A percentile compares a stretch with the other conserved stretches of the same genome.
phyloP scores from a whole-genome alignment of 1,140 invertebrate species.

The Berghia stephanieae region DNA sequence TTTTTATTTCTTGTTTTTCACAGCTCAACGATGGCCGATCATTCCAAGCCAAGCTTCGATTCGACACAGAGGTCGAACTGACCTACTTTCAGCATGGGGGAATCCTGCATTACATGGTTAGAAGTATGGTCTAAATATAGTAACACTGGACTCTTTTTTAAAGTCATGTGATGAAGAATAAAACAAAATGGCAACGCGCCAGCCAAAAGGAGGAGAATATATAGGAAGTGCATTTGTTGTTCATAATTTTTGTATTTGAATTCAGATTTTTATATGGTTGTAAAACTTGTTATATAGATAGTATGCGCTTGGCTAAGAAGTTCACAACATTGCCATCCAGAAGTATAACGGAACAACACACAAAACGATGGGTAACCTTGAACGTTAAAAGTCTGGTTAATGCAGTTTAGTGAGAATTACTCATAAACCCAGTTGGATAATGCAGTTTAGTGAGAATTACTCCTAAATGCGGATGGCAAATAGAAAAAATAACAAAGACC shows the following conservation, averaged over 20 bases:
- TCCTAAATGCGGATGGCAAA: too few relatives aligned
- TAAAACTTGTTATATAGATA: not conserved
- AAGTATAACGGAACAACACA: too few relatives aligned
- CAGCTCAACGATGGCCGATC: slow-evolving; percentile 68
- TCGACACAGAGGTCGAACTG: slow-evolving; percentile 98
- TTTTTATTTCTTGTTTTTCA: slow-evolving; percentile 32
- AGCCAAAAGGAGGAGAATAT: not conserved
- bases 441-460: too few relatives aligned
- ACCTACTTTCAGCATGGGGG: slow-evolving; percentile 93
- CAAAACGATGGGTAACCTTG: too few relatives aligned
- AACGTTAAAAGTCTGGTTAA: too few relatives aligned
- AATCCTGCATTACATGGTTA: slow-evolving; percentile 97
- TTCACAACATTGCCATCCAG: too few relatives aligned
- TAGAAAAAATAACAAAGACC: too few relatives aligned
- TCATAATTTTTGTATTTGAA: not conserved
- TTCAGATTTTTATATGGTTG: not conserved
- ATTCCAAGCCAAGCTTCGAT: slow-evolving; percentile 83
- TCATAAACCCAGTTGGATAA: too few relatives aligned
- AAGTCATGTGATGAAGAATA: not conserved
- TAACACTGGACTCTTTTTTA: not conserved
- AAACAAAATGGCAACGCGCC: not conserved
- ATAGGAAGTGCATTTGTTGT: not conserved
- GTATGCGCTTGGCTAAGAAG: not conserved
- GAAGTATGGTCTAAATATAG: slow-evolving; percentile 63
- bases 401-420: too few relatives aligned